Evolutionary conservation across 2,797 vertebrate species (phyloP), one percentile per base, ranked within the genome.

Genomic region (Mergus octosetaceus): DNA sequence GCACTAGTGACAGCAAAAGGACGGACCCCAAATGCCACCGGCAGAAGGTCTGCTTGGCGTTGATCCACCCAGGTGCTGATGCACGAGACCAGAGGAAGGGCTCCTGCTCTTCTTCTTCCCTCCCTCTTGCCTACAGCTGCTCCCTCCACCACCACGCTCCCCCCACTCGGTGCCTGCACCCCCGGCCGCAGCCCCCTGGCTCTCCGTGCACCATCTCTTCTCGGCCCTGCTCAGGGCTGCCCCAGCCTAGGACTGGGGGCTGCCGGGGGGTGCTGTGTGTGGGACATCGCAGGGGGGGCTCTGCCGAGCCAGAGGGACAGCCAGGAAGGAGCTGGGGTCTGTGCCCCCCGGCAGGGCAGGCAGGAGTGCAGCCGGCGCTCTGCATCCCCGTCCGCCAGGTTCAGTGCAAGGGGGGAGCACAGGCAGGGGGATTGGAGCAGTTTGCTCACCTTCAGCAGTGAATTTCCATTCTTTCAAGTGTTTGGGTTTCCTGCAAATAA

Each of bases 281-380:
- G 9, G 61, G 61, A 51, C 49, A 25, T 25, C 49, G 7, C 13
- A 14, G 47, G 49, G 49, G 49, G 49, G 49, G 34, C 21, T 8
- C 39, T 12, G 7, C 57, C 22, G 30, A 71, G 38, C 27, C 57
- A 3, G 19, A 38, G 24, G 1, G 4, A 25, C 14, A 36, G 61
- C 36, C 0, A 2, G 17, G 39, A 49, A 4, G 6, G 22, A 45
- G 41, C 13, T 54, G 3, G n/a, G 69, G 36, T 41, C 25, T 27
- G 25, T 27, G 54, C 12, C 6, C 11, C 1, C 30, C 11, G 7
- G 38, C 1, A 9, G 39, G 43, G 45, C 34, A 27, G 45, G 15
- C 6, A 13, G 5, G 0, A 13, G 16, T 41, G 36, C 1, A 3
- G 11, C 11, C 2, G 1, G 20, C 0, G 2, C 49, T 68, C n/a